These are phyloP conservation scores for Hypomecis atomaria DNA, from an alignment of 2,888 invertebrate species.

Conservation along the genomic window DNA sequence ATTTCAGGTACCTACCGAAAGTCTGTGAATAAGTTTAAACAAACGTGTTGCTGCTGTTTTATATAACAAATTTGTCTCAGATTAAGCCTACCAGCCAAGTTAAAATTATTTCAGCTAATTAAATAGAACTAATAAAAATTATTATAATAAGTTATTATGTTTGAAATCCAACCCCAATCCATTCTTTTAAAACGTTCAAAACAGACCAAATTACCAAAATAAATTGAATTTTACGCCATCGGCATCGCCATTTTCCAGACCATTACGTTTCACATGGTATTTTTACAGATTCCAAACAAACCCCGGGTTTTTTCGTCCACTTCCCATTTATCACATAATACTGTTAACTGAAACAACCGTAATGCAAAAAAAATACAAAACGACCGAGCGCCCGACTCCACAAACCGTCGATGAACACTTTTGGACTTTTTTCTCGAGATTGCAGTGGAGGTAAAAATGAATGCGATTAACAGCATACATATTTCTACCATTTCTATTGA, in stretches of 20 bases:
- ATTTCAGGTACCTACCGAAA: too few species aligned
- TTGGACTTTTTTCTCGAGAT: slow-evolving; percentile 13
- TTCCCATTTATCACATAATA: slow-evolving; percentile 42
- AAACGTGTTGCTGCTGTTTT: too few species aligned
- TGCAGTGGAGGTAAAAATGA: background rate
- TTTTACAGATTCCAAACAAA: slow-evolving; percentile 27
- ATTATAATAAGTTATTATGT: background rate
- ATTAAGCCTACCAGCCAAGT: too few species aligned
- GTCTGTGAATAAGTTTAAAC: too few species aligned
- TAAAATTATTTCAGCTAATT: too few species aligned
- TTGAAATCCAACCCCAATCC: background rate
- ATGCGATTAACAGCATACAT: too few species aligned
- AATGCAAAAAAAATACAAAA: slow-evolving; percentile 44
- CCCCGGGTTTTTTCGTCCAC: slow-evolving; percentile 27
- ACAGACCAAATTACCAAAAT: slow-evolving; percentile 11
- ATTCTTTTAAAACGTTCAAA: background rate
- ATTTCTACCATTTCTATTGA: too few species aligned
- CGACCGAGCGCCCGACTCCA: slow-evolving; percentile 14
- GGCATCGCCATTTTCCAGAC: slow-evolving; percentile 21
- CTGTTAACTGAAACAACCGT: slow-evolving; percentile 45
- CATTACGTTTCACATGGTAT: slow-evolving; percentile 30
- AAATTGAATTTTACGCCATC: slow-evolving; percentile 8
- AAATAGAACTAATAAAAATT: too few species aligned
- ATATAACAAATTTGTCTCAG: too few species aligned
- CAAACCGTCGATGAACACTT: slow-evolving; percentile 23